Evolutionary conservation across 2,113 vertebrate species (phyloP), one percentile per base, ranked within the genome.

Genomic region (Peromyscus californicus): DNA sequence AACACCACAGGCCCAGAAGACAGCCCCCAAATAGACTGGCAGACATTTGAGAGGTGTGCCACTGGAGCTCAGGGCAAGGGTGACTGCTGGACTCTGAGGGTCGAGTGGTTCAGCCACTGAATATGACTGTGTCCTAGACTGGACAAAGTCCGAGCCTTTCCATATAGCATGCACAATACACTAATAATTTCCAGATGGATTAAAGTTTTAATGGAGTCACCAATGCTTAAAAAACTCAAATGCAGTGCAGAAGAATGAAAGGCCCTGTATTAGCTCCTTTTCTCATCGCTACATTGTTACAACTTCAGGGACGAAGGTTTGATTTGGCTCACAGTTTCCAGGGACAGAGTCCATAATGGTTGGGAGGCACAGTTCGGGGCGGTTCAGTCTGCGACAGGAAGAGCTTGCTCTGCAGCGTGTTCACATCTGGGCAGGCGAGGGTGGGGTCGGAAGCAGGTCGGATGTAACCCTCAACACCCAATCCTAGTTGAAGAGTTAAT

Each of bases 321-420:
- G 31, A 7, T 36, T 87, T 26, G 48, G 86, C 4, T 72, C 33
- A 26, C 3, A 0, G 63, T 51, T 39, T 39, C 33, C 10, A 70
- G 48, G 67, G 21, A 16, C 48, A n/a, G 31, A 15, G 65, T 88
- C 21, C 48, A 5, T 16, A 22, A 17, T n/a, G 48, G 21, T n/a
- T 31, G 17, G 65, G 45, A 54, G 85, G 13, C 21, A 48, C 10
- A n/a, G 31, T 7, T 33, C 19, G 42, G 13, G 26, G 31, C 63
- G 24, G 85, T 21, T 51, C 45, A 0, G 2, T n/a, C 65, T 15
- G 24, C 0, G 45, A 24, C 11, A 88, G 48, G 19, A 51, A 22
- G 63, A 51, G 1, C 29, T 88, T n/a, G 5, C 5, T 4, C 1
- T 26, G 3, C 1, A 16, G 6, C 13, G 16, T 26, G 19, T 54